Conservation (phyloP, 2,113 vertebrate species). For the Prolemur simus region DNA sequence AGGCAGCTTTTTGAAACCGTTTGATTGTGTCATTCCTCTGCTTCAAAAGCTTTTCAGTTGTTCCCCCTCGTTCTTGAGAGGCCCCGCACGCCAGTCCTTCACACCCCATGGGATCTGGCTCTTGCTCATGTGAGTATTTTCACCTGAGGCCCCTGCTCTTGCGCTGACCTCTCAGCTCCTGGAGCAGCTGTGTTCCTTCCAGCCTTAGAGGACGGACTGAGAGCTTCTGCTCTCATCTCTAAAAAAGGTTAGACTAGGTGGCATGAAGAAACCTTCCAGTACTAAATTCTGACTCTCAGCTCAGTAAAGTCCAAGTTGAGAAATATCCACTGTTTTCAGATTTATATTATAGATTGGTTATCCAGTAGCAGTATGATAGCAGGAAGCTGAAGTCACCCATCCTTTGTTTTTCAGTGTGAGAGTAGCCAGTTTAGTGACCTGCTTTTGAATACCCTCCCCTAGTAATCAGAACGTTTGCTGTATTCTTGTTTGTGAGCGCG, state of each 20-base stretch:
- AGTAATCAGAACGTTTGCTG: neutral
- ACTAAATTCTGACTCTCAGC: neutral
- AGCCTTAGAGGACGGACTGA: too few species aligned
- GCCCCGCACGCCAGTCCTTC: neutral
- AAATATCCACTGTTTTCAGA: neutral
- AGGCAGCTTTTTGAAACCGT: neutral
- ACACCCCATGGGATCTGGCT: too few species aligned
- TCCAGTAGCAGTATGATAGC: neutral
- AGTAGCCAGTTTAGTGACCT: neutral
- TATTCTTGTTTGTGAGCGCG: neutral
- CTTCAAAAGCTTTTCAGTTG: neutral
- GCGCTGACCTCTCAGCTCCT: neutral
- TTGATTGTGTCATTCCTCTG: neutral
- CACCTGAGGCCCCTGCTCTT: too few species aligned
- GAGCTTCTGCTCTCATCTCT: neutral
- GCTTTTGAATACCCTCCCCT: neutral
- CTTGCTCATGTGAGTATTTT: too few species aligned
- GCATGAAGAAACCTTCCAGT: neutral
- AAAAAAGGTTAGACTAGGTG: neutral
- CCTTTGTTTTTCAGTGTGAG: neutral
- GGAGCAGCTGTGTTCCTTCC: neutral
- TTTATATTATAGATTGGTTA: neutral
- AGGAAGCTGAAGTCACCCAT: neutral
- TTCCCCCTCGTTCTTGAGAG: neutral
- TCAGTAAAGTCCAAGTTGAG: neutral